These are phyloP conservation scores for Zaprionus bogoriensis DNA, from an alignment of 2,888 invertebrate genomes.

Conservation along the genomic window DNA sequence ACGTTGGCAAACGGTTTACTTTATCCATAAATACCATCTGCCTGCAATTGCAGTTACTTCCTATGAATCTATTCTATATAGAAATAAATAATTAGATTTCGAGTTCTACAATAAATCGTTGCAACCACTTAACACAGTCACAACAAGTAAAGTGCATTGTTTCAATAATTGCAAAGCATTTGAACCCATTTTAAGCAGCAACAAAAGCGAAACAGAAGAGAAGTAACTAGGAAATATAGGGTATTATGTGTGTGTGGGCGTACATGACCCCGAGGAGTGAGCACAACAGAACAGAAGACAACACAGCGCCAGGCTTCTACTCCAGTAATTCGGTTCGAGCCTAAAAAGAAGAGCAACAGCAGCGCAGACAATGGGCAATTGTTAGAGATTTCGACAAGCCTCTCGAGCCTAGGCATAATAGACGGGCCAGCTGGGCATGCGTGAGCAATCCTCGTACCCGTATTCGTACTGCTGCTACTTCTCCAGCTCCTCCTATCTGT, in stretches of 20 bases:
- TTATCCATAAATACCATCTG: too few relatives aligned
- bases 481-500: slow-evolving; percentile 22
- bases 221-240: slow-evolving; percentile 9
- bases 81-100: too few relatives aligned
- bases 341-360: slow-evolving; percentile 27
- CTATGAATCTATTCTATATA: too few relatives aligned
- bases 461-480: too few relatives aligned
- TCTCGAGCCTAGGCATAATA: slow-evolving; percentile 55
- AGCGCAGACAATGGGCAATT: slow-evolving; percentile 64
- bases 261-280: slow-evolving; percentile 42
- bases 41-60: too few relatives aligned
- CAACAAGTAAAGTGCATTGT: slow-evolving; percentile 27
- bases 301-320: slow-evolving; percentile 61
- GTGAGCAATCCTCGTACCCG: slow-evolving; percentile 16
- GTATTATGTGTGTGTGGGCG: slow-evolving; percentile 17
- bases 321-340: slow-evolving; percentile 60
- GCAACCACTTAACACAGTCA: slow-evolving; percentile 7
- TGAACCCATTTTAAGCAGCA: slow-evolving; percentile 16
- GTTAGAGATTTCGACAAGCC: slow-evolving; percentile 43
- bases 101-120: neutral
- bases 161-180: slow-evolving; percentile 41
- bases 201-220: slow-evolving; percentile 10
- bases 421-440: slow-evolving; percentile 41
- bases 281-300: slow-evolving; percentile 13
- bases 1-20: neutral